These are phyloP conservation scores for Porites evermanni DNA, from an alignment of 92 coral and sea anemone species.

Conservation along the genomic window DNA sequence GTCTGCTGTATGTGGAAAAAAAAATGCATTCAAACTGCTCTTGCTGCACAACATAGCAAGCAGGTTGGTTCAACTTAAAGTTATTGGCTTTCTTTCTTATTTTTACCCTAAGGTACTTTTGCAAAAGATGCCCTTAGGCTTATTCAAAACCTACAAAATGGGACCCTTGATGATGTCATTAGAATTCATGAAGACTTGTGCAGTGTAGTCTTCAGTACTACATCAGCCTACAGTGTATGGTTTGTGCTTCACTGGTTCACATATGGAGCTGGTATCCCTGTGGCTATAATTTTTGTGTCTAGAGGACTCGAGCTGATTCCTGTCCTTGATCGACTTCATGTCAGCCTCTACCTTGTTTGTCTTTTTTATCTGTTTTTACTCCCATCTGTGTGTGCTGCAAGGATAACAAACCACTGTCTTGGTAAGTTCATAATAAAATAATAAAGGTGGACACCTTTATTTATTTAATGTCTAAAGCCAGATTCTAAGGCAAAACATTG, in stretches of 20 bases:
- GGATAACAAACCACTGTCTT: slow-evolving; percentile 73
- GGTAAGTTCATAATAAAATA: slow-evolving; percentile 42
- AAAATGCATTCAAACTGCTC: too few species aligned
- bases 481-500: too few species aligned
- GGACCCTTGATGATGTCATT: slow-evolving; percentile 42
- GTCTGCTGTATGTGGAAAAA: too few species aligned
- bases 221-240: slow-evolving; percentile 73
- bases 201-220: slow-evolving; percentile 66
- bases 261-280: not conserved
- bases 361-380: slow-evolving; percentile 66
- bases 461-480: too few species aligned
- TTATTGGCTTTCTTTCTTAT: not conserved
- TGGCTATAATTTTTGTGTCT: not conserved
- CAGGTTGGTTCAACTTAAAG: not conserved
- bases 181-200: slow-evolving; percentile 76
- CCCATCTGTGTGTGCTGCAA: slow-evolving; percentile 82
- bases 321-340: slow-evolving; percentile 29
- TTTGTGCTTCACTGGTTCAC: slow-evolving; percentile 77
- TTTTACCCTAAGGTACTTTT: slow-evolving; percentile 26
- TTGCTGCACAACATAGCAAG: not conserved
- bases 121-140: slow-evolving; percentile 41
- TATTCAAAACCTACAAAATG: slow-evolving; percentile 26
- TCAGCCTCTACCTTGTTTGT: slow-evolving; percentile 30
- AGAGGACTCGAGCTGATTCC: not conserved
- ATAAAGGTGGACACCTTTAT: too few species aligned